Base-by-base conservation (phyloP, 1,140 invertebrate species). In the Halictus rubicundus region DNA sequence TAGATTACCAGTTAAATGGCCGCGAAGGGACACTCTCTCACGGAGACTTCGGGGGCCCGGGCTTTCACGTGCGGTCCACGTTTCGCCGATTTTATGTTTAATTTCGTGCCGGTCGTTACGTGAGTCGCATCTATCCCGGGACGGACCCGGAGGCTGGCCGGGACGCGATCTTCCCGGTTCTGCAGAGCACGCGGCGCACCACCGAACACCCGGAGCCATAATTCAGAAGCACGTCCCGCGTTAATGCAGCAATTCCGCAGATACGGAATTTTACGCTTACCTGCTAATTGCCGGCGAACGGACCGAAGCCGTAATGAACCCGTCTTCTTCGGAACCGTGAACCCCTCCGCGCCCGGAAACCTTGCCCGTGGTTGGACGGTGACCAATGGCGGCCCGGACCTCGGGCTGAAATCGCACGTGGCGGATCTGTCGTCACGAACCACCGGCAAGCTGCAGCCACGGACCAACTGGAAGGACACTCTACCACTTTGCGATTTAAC, bases 51-150 rank as follows among this genome's bases (percentile, higher is more conserved):
- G 27, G 19, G 37, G 27, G 37, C 27, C 5, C 16, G 12, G 8
- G 42, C 54, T 68, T 69, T 69, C 65, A 49, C 25, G 64, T 76
- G 69, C 46, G 37, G 69, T 27, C 32, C 82, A 84, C 82, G 75
- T 84, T 82, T 73, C 65, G 16, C n/a, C 57, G 69, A 79, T 83
- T 84, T 84, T 84, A 84, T 72, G 81, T 84, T 83, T 84, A 82
- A 83, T 83, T 83, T 84, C 65, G 80, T 63, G 57, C 68, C 60
- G 27, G 68, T 76, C 63, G 73, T 83, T 68, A 72, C 72, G 63
- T 32, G 82, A 81, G 79, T 63, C 73, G 82, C 75, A 78, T 84
- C 54, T 70, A 52, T 42, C 52, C 54, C 14, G 68, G 69, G 42
- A 68, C 54, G 60, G 54, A 54, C 49, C 68, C 42, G 42, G 10